Conservation (phyloP, 2,113 vertebrate species). For the Microcebus murinus region DNA sequence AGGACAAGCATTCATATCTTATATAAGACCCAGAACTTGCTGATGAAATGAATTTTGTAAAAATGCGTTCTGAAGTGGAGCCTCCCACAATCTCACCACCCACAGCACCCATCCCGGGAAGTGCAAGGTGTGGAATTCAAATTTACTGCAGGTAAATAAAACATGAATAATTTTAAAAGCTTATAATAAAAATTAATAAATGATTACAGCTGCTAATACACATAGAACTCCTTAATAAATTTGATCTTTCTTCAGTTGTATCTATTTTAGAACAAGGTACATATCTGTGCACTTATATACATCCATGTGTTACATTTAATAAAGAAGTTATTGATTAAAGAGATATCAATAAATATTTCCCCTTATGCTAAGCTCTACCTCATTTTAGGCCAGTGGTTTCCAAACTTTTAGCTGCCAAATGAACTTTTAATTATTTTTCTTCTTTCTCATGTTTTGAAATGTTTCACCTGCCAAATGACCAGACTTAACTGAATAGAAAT, state of each 20-base stretch:
- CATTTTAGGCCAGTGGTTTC: neutral
- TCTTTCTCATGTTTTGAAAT: neutral
- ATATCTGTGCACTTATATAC: neutral
- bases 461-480: neutral
- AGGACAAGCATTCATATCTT: slow-evolving; percentile 35
- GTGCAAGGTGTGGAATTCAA: slow-evolving; percentile 14
- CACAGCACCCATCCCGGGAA: slow-evolving; percentile 1
- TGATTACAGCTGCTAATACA: neutral
- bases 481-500: neutral
- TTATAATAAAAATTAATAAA: slow-evolving; percentile 41
- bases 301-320: neutral
- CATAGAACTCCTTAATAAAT: neutral
- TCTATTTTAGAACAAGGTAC: neutral
- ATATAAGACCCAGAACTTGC: slow-evolving; percentile 46
- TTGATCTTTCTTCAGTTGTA: neutral
- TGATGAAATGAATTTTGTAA: slow-evolving; percentile 34
- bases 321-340: neutral
- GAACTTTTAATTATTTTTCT: neutral
- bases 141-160: slow-evolving; percentile 37
- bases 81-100: slow-evolving; percentile 51
- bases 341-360: neutral
- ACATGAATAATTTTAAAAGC: neutral
- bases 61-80: slow-evolving; percentile 33
- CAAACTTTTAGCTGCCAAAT: neutral
- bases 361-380: neutral